These are phyloP conservation scores for Salminus brasiliensis DNA, from an alignment of 2,113 vertebrate species.

Conservation along the genomic window DNA sequence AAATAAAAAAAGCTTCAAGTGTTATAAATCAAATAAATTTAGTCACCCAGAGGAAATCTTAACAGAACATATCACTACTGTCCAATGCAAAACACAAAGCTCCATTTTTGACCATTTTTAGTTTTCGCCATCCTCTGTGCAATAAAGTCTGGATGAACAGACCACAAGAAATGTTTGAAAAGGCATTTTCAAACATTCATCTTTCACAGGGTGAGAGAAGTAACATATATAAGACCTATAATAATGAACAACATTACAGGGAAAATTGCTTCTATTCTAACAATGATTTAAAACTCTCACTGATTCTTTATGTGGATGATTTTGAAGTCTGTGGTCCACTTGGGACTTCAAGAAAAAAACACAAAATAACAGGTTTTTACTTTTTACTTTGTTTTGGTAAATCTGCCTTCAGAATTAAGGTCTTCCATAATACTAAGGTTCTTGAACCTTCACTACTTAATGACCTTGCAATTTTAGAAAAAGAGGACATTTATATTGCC, in stretches of 20 bases:
- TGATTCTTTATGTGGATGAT: background rate
- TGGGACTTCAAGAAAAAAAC: conserved; percentile 17
- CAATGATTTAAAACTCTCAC: background rate
- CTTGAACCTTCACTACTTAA: conserved; percentile 30
- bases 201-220: background rate
- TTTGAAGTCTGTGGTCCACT: conserved; percentile 7
- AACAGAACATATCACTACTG: too few species aligned
- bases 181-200: background rate
- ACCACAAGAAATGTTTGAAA: too few species aligned
- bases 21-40: too few species aligned
- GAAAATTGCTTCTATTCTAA: conserved; percentile 18
- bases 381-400: conserved; percentile 33
- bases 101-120: too few species aligned
- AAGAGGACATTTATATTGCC: conserved; percentile 23
- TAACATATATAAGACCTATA: background rate
- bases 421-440: conserved; percentile 9
- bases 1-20: too few species aligned
- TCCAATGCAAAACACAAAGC: too few species aligned
- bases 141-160: too few species aligned
- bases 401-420: conserved; percentile 12
- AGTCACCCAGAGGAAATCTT: too few species aligned
- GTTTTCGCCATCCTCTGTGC: too few species aligned
- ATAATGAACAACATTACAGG: background rate
- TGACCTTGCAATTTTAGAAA: conserved; percentile 10
- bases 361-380: conserved; percentile 33